Evolutionary conservation across 2,113 vertebrate species (phyloP), one percentile per base, ranked within the genome.

Genomic region (Clarias batrachus): DNA sequence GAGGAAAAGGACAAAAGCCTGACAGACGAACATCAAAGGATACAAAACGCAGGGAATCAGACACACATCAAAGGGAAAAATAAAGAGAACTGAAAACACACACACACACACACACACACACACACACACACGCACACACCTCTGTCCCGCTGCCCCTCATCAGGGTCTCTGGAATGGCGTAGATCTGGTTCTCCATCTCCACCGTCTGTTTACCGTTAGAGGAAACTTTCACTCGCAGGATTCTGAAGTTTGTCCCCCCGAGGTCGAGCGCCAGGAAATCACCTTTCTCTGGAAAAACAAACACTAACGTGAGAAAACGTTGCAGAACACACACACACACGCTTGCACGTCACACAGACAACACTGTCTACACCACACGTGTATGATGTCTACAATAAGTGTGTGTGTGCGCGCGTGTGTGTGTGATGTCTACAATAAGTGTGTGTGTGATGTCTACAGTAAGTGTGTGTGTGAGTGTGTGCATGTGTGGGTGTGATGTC

Each of bases 161-260:
- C 17, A 99, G 90, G 68, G 97, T 94, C 90, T 99, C 97, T 0
- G 97, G 97, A 92, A 99, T 98, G 88, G 93, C 95, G 0, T 98
- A 99, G 92, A 99, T 99, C 92, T 97, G 96, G 84, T 97, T 96
- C 92, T 99, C 95, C 96, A 99, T 99, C 88, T 98, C 96, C 1
- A 99, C 98, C 56, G 95, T 96, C 93, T 96, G 97, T 90, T 96
- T 94, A 0, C 97, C 97, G 0, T 97, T 95, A 81, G 96, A 96
- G 0, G 94, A 96, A 23, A 99, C 97, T 90, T 92, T 96, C 54
- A 99, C 98, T 3, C 97, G 84, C 77, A 99, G 95, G 62, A 99
- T 96, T 0, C 98, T 94, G 92, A 99, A 99, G 78, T 97, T 97
- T 56, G 97, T 95, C 82, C 98, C 98, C 0, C 98, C 98, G 0